phyloP scores from a whole-genome alignment of 2,888 invertebrate species.

The Eupithecia dodoneata region DNA sequence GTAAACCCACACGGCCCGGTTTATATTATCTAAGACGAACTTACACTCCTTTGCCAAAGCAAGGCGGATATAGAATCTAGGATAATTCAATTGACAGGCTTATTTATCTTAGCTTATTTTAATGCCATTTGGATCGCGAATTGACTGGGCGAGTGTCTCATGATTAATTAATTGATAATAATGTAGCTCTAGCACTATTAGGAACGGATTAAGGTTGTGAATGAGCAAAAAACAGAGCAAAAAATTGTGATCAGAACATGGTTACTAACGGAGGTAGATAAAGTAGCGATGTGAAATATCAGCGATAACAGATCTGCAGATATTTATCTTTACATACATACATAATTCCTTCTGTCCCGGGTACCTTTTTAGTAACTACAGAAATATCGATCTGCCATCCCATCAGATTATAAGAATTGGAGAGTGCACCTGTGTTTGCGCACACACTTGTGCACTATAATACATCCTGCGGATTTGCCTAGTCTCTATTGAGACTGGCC shows the following conservation, averaged over 20 bases:
- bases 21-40: not conserved
- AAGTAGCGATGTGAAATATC: not conserved
- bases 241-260: not conserved
- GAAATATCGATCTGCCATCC: too few species aligned
- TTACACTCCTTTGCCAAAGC: not conserved
- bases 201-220: not conserved
- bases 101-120: not conserved
- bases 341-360: too few species aligned
- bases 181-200: not conserved
- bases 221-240: not conserved
- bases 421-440: too few species aligned
- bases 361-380: too few species aligned
- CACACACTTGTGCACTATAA: too few species aligned
- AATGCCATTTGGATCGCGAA: constrained; percentile 1
- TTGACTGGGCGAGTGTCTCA: not conserved
- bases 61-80: not conserved
- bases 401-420: too few species aligned
- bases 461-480: too few species aligned
- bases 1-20: not conserved
- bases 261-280: not conserved
- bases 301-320: too few species aligned
- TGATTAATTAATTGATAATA: not conserved
- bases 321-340: too few species aligned
- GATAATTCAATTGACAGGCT: not conserved
- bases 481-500: too few species aligned